These are phyloP conservation scores for Scopus umbretta DNA, from an alignment of 2,113 vertebrate species.

Conservation along the genomic window DNA sequence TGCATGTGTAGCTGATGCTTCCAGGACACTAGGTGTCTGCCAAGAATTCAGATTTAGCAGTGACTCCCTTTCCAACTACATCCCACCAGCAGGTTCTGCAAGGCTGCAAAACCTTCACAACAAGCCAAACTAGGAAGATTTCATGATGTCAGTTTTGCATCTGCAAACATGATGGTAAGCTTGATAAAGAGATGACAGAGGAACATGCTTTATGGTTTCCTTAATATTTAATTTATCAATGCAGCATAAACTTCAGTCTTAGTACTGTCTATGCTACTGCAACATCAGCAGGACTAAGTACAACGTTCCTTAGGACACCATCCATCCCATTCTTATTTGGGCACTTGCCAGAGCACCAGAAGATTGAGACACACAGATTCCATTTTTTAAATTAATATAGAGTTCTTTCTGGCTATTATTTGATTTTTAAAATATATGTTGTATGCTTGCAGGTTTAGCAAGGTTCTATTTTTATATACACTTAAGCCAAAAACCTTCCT, in stretches of 20 bases:
- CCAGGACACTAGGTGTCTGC: background rate
- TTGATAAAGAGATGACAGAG: background rate
- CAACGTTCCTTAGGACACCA: background rate
- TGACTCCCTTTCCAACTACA: background rate
- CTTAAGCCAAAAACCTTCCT: background rate
- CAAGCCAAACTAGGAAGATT: background rate
- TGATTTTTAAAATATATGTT: background rate
- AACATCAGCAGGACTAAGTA: background rate
- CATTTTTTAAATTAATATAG: background rate
- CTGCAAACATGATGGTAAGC: background rate
- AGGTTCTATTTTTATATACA: background rate
- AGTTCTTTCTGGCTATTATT: background rate
- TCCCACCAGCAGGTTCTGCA: background rate
- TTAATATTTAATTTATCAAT: background rate
- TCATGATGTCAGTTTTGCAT: background rate
- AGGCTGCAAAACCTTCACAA: background rate
- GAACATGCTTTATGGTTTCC: background rate
- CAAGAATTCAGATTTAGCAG: background rate
- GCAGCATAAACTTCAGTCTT: background rate
- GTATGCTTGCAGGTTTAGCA: background rate
- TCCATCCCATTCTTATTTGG: background rate
- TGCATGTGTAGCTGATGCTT: background rate
- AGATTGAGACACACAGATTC: background rate
- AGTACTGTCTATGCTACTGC: background rate
- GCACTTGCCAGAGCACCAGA: background rate